These are phyloP conservation scores for Amphipyra berbera DNA, from an alignment of 2,888 invertebrate species.

Conservation along the genomic window DNA sequence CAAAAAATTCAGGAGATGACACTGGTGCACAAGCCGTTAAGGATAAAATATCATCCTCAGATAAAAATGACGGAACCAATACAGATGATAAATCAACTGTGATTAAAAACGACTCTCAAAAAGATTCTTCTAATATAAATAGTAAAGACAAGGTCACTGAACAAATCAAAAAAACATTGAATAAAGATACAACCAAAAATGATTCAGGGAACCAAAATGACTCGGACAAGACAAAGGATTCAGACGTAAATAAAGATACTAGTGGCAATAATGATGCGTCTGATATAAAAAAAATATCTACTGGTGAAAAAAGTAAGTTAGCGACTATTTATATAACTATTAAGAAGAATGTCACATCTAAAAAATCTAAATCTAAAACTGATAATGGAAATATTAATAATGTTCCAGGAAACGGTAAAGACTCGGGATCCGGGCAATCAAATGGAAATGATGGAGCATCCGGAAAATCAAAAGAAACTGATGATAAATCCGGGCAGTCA, in stretches of 20 bases:
- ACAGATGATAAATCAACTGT: not conserved
- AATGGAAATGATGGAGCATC: not conserved
- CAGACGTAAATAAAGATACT: no score
- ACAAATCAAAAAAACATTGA: no score
- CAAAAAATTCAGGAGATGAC: not conserved
- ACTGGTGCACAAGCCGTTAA: not conserved
- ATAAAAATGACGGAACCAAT: not conserved
- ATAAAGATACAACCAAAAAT: not conserved
- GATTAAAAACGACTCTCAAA: no score
- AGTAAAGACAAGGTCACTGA: no score
- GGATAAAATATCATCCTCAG: not conserved
- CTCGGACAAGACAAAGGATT: no score
- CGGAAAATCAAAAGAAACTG: no score
- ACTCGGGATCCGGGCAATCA: not conserved
- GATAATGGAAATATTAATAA: not conserved
- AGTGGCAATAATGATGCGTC: not conserved
- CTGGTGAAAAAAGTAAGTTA: not conserved
- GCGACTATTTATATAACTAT: slow-evolving; percentile 1
- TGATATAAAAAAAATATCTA: not conserved
- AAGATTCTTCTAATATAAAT: no score
- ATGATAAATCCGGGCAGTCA: no score
- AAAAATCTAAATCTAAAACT: not conserved
- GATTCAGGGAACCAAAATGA: not conserved
- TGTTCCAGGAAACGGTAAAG: slow-evolving; percentile 4
- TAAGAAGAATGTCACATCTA: not conserved